Evolutionary conservation across 2,797 vertebrate genomes (phyloP).

Genomic region (Ceryle rudis): DNA sequence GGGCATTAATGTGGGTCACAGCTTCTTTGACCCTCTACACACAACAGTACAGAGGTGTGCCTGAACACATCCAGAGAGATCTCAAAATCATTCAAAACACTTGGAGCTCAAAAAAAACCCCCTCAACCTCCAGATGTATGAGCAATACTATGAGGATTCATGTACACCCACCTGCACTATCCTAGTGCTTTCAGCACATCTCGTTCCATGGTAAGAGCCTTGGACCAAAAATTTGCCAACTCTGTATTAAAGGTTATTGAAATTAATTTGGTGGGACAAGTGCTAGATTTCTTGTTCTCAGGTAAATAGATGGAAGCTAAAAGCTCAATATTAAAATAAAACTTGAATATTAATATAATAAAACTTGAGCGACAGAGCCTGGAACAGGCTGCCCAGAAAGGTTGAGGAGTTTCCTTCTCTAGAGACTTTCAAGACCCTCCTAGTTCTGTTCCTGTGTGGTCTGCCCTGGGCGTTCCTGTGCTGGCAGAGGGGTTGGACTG

Average conservation of each 20-base stretch:
- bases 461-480: too few species aligned
- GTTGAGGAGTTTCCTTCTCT: too few species aligned
- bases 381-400: too few species aligned
- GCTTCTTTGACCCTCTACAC: background rate
- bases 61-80: background rate
- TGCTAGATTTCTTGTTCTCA: background rate
- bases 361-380: too few species aligned
- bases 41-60: background rate
- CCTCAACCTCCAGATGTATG: background rate
- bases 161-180: background rate
- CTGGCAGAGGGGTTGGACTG: too few species aligned
- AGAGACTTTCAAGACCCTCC: too few species aligned
- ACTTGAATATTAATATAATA: background rate
- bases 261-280: background rate
- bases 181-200: background rate
- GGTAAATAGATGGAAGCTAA: background rate
- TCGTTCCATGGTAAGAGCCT: background rate
- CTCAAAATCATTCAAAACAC: background rate
- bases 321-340: background rate
- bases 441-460: too few species aligned
- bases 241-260: background rate
- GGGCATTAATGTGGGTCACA: background rate
- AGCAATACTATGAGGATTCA: background rate
- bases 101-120: background rate
- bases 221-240: background rate